Conservation (phyloP, 1,140 invertebrate species). For the Pseudobourletiella spinata region DNA sequence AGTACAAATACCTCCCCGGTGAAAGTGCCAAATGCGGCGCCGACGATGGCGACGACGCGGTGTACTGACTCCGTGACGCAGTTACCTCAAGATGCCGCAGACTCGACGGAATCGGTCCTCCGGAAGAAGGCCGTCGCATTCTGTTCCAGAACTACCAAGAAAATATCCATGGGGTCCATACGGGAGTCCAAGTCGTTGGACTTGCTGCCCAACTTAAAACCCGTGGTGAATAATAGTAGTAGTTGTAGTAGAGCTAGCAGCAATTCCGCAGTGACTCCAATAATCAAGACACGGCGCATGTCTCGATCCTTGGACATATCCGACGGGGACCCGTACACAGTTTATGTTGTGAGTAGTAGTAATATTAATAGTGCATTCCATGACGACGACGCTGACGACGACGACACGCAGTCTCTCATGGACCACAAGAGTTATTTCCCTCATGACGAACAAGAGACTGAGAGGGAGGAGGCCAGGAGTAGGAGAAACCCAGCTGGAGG, state of each 20-base stretch:
- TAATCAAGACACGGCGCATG: slow-evolving; percentile 17
- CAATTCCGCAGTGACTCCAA: slow-evolving; percentile 5
- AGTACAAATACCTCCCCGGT: slow-evolving; percentile 20
- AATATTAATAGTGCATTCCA: neutral
- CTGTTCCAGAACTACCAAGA: slow-evolving; percentile 16
- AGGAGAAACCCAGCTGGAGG: neutral
- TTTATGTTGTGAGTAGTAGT: neutral
- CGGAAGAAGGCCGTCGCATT: slow-evolving; percentile 23
- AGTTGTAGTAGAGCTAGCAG: neutral
- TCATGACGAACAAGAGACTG: neutral
- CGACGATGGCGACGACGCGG: neutral
- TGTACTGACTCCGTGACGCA: neutral
- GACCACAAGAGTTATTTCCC: neutral
- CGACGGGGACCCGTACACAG: neutral
- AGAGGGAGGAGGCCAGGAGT: neutral
- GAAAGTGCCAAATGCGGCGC: slow-evolving; percentile 2
- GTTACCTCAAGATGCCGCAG: no score
- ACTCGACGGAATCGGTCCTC: no score
- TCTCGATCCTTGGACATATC: slow-evolving; percentile 31
- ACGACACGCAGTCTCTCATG: neutral
- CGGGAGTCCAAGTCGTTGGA: slow-evolving; percentile 35
- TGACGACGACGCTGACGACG: neutral
- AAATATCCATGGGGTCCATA: slow-evolving; percentile 16
- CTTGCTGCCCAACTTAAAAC: slow-evolving; percentile 26
- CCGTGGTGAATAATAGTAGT: neutral